Evolutionary conservation across 1,140 invertebrate species (phyloP), one percentile per base, ranked within the genome.

Genomic region (Camponotus floridanus): DNA sequence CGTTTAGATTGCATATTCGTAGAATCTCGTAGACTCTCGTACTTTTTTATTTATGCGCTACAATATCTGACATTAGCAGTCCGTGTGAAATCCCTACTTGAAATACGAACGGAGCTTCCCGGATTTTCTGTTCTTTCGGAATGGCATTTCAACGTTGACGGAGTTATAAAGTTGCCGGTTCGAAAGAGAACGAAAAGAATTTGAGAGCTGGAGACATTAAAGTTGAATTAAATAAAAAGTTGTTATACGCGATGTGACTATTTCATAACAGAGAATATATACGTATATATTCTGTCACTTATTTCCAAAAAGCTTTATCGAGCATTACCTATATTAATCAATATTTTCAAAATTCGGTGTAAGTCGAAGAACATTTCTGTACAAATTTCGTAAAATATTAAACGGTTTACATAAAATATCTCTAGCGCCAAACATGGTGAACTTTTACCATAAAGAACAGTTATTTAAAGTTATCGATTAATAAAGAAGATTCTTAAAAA

Each of bases 201-300:
- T 80, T 57, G 9, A 80, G 65, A 51, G 15, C 6, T 71, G 33
- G 21, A 26, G n/a, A 51, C 48, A 57, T 71, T 80, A 57, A 71
- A 80, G 51, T 26, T 80, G 21, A 71, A 80, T 80, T 57, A 80
- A 80, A 57, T 80, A 26, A 70, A 80, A 80, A 57, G 65, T 80
- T 39, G n/a, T 80, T 80, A 57, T 71, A 71, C 55, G 78, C 51
- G 15, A 71, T 6, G 15, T 42, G 21, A 71, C 45, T 70, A 71
- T 80, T 71, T n/a, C 57, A 42, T 9, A 39, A 57, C 21, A 31
- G 15, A 26, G 42, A 76, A 76, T 42, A 64, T 42, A 64, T 7
- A 26, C 6, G 26, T 42, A 42, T 33, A 33, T n/a, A n/a, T 26
- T 26, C 11, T 48, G 15, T 21, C 11, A 65, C 18, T 78, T 42